phyloP scores from a whole-genome alignment of 2,888 invertebrate species.

The Trichogramma evanescens region DNA sequence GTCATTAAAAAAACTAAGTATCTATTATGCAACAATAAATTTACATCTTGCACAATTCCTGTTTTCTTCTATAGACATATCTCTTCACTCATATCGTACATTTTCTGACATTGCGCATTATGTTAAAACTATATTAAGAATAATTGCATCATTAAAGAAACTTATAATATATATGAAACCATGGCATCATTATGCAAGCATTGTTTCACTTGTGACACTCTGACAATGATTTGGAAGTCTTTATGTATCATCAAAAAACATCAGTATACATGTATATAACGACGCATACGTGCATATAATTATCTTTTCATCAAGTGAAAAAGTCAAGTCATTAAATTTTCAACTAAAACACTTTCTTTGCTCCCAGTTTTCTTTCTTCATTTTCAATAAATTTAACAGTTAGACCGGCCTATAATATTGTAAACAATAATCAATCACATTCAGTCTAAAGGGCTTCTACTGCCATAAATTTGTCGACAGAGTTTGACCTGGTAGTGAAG shows the following conservation, averaged over 20 bases:
- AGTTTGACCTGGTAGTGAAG: slow-evolving; percentile 39
- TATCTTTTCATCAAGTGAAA: slow-evolving; percentile 10
- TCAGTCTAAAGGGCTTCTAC: slow-evolving; percentile 31
- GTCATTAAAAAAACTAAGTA: slow-evolving; percentile 14
- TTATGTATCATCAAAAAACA: not conserved
- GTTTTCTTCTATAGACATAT: slow-evolving; percentile 9
- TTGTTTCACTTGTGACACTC: slow-evolving; percentile 3
- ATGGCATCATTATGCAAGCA: slow-evolving; percentile 3
- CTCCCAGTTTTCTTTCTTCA: not conserved
- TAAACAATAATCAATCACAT: slow-evolving; percentile 19
- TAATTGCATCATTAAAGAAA: slow-evolving; percentile 15
- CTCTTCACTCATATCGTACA: slow-evolving; percentile 16
- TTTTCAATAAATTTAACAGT: not conserved
- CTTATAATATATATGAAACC: slow-evolving; percentile 13
- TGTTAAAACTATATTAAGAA: slow-evolving; percentile 11
- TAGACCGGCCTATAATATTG: slow-evolving; percentile 10
- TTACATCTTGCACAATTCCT: slow-evolving; percentile 18
- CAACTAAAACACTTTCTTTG: not conserved
- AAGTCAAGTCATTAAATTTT: not conserved
- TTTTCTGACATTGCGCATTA: slow-evolving; percentile 1
- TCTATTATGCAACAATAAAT: slow-evolving; percentile 20
- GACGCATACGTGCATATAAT: slow-evolving; percentile 8
- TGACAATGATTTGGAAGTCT: slow-evolving; percentile 9
- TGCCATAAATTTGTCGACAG: slow-evolving; percentile 46
- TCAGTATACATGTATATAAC: not conserved